These are phyloP conservation scores for Proctacanthus coquilletti DNA, from an alignment of 1,140 invertebrate species.

Conservation along the genomic window DNA sequence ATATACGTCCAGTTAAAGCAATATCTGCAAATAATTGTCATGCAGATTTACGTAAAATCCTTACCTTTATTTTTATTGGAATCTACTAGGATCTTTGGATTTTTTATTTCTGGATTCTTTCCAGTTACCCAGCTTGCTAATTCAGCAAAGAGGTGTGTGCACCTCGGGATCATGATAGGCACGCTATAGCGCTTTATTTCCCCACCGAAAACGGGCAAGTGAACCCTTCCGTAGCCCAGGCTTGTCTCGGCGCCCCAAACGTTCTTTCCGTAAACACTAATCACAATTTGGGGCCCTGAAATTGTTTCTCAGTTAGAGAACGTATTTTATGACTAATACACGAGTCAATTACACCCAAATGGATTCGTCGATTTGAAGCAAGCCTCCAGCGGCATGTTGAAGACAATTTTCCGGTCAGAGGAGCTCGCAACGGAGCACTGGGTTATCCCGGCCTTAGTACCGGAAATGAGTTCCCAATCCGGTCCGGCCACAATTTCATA, in stretches of 20 bases:
- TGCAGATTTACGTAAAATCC: too few relatives aligned
- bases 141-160: conserved; percentile 20
- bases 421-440: conserved; percentile 19
- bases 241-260: conserved; percentile 18
- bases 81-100: conserved; percentile 23
- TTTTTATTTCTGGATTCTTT: conserved; percentile 22
- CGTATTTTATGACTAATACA: too few relatives aligned
- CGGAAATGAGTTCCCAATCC: conserved; percentile 26
- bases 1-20: too few relatives aligned
- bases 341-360: conserved; percentile 29
- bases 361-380: conserved; percentile 27
- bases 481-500: conserved; percentile 25
- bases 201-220: conserved; percentile 22
- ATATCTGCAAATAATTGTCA: too few relatives aligned
- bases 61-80: conserved; percentile 22
- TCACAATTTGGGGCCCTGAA: conserved; percentile 29
- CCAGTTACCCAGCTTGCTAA: conserved; percentile 21
- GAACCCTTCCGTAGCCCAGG: conserved; percentile 25
- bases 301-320: too few relatives aligned
- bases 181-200: conserved; percentile 8
- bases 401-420: conserved; percentile 21
- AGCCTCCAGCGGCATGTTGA: conserved; percentile 30
- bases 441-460: conserved; percentile 24
- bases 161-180: conserved; percentile 21
- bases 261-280: conserved; percentile 27